Evolutionary conservation across 2,888 invertebrate species (phyloP), one percentile per base, ranked within the genome.

Genomic region (Ramazzottius varieornatus): DNA sequence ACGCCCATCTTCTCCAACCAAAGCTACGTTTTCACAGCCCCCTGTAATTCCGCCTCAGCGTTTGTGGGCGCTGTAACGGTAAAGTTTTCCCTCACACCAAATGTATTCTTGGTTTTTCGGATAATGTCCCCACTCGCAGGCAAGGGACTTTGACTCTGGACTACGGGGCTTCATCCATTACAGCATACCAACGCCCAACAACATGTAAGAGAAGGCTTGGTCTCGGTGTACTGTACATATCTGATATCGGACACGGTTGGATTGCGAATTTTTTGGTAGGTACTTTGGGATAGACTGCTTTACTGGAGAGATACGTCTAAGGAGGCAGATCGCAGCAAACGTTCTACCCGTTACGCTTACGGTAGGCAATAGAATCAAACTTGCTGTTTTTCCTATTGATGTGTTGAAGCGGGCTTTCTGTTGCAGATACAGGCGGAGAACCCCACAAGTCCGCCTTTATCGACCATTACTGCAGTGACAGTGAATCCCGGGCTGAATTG

Each of bases 341-440:
- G 13, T 24, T 16, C 24, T 54, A 54, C 54, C 54, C n/a, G 4
- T 8, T 16, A 24, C 54, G 4, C 29, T 54, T 8, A 54, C 29
- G 54, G 54, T 54, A 54, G 4, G 29, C 29, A 8, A 4, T 54
- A 29, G 40, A 40, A 8, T 40, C 8, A 40, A 40, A 54, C 54
- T 54, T 24, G 16, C 24, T 16, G 54, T 54, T 54, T 54, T 24
- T 4, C 24, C 8, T 29, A 16, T n/a, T n/a, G n/a, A n/a, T n/a
- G n/a, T n/a, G n/a, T n/a, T n/a, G n/a, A n/a, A n/a, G n/a, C n/a
- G n/a, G n/a, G n/a, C n/a, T n/a, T n/a, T n/a, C n/a, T 20, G 8
- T 40, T 40, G 4, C 54, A 54, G 54, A 54, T 54, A 13, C 54
- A 54, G 29, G 54, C 54, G 54, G 54, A 54, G 8, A 54, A 54